phyloP scores from a whole-genome alignment of 1,140 invertebrate genomes.

The Saccostrea echinata region DNA sequence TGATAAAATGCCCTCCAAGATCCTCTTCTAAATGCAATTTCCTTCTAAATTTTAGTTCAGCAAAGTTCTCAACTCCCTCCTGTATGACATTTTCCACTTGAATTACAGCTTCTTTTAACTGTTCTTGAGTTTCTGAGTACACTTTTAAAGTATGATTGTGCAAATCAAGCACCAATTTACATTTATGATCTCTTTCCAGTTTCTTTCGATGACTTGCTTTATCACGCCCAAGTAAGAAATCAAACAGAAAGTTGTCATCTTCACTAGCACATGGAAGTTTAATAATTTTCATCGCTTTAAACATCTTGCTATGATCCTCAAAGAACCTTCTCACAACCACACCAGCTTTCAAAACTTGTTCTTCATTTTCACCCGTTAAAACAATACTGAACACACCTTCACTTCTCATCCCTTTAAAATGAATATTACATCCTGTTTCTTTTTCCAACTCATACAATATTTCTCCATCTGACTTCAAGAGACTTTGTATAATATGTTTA shows the following conservation, averaged over 20 bases:
- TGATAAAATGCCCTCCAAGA: not conserved
- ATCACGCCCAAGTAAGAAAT: not conserved
- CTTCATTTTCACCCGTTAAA: not conserved
- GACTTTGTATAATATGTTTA: not conserved
- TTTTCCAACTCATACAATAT: not conserved
- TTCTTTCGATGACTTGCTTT: constrained; percentile 12
- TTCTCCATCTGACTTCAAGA: not conserved
- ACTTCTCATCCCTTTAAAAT: not conserved
- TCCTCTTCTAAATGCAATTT: not conserved
- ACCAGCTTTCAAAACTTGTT: not conserved
- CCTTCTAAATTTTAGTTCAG: not conserved
- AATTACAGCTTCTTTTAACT: not conserved
- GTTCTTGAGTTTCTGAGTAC: not conserved
- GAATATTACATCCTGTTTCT: not conserved
- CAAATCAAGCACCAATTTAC: not conserved
- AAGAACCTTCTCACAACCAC: not conserved
- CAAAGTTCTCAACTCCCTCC: not conserved
- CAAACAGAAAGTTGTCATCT: not conserved
- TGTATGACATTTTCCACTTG: not conserved
- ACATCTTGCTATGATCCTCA: not conserved
- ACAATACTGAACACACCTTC: not conserved
- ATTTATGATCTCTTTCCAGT: not conserved
- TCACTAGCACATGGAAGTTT: not conserved
- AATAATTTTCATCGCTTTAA: not conserved
- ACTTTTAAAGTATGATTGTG: not conserved